Evolutionary conservation across 2,113 vertebrate species (phyloP).

Genomic region (Delphinapterus leucas): DNA sequence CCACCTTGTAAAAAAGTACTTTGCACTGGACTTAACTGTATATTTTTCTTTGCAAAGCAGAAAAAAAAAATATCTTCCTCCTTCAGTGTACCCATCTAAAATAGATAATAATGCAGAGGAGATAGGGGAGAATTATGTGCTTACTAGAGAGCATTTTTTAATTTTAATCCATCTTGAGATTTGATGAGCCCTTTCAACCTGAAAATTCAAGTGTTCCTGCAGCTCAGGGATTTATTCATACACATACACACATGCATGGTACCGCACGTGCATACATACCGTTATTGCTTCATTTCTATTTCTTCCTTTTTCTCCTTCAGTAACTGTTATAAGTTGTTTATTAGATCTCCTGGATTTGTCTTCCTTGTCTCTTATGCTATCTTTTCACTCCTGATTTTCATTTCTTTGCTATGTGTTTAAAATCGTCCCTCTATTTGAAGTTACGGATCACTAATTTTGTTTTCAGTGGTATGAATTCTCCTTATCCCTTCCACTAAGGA

Average conservation of each 20-base stretch:
- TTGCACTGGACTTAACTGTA: not conserved
- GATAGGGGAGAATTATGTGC: not conserved
- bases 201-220: not conserved
- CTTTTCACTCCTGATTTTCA: not conserved
- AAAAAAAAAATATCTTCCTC: not conserved
- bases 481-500: not conserved
- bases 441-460: not conserved
- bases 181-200: not conserved
- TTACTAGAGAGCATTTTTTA: not conserved
- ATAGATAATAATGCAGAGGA: not conserved
- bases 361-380: not conserved
- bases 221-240: not conserved
- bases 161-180: not conserved
- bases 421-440: not conserved
- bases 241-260: fast-evolving
- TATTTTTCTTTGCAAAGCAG: not conserved
- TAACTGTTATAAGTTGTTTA: not conserved
- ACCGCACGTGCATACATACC: fast-evolving
- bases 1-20: not conserved
- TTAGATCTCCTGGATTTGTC: not conserved
- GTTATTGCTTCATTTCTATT: not conserved
- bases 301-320: not conserved
- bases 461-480: not conserved
- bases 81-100: not conserved
- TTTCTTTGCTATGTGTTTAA: not conserved